Percentiles rank a stretch among this genome's conserved stretches.
Conservation (phyloP, 2,797 vertebrate genomes). For the Sylvilagus floridanus region DNA sequence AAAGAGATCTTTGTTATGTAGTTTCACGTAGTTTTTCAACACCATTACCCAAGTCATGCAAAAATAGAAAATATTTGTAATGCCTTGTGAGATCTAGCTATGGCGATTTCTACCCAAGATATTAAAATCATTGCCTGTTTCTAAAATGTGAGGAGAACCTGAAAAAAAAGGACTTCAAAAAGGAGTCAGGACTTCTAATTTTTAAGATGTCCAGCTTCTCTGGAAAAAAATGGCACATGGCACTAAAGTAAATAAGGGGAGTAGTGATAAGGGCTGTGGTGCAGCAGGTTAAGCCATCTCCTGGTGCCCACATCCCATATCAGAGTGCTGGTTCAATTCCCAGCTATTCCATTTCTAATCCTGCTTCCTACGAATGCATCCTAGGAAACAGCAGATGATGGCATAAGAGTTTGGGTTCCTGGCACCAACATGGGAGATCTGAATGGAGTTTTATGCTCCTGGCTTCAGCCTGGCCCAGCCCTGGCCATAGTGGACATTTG, state of each 20-base stretch:
- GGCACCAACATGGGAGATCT: no score
- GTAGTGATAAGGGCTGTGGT: no score
- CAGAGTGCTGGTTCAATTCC: no score
- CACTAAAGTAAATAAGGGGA: neutral
- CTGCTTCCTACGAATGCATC: no score
- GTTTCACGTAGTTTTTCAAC: neutral
- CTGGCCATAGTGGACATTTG: no score
- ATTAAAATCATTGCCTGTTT: neutral
- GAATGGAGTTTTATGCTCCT: no score
- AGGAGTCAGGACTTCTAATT: neutral
- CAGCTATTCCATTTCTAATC: no score
- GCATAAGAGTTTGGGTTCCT: no score
- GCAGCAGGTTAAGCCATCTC: no score
- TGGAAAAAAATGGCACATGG: neutral
- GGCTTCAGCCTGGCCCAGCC: no score
- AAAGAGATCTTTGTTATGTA: neutral
- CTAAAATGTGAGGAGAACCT: neutral
- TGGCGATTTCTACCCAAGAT: neutral
- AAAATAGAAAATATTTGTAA: neutral
- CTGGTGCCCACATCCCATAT: no score
- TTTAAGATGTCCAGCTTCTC: neutral
- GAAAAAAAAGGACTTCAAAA: neutral
- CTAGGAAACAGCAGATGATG: no score
- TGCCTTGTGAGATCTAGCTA: neutral
- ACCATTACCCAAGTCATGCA: neutral